Evolutionary conservation across 2,888 invertebrate genomes (phyloP).

Genomic region (Halictus ligatus): DNA sequence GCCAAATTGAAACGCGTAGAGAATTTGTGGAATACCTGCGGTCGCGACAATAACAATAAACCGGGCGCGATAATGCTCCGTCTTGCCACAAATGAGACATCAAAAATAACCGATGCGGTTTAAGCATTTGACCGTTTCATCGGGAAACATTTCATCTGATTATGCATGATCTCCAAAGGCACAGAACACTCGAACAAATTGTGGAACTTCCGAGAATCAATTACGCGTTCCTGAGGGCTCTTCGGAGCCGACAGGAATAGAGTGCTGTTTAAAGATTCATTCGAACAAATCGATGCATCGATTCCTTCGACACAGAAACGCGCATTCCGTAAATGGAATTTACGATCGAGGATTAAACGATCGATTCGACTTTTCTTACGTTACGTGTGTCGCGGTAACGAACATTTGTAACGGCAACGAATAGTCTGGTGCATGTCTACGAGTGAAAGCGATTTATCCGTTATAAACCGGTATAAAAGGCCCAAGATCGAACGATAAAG

Average conservation of each 20-base stretch:
- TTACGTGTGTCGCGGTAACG: not conserved
- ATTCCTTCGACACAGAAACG: not conserved
- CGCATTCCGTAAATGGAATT: not conserved
- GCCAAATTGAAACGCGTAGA: not conserved
- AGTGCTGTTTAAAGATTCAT: not conserved
- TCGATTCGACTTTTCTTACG: constrained; percentile 1
- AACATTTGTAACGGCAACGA: not conserved
- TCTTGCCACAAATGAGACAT: no score
- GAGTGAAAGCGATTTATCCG: constrained; percentile 46
- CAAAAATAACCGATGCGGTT: no score
- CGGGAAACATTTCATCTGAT: not conserved
- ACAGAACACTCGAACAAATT: not conserved
- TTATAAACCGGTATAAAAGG: constrained; percentile 35
- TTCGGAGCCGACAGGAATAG: not conserved
- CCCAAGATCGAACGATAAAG: constrained; percentile 20
- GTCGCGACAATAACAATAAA: no score
- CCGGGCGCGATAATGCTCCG: no score
- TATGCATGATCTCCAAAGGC: not conserved
- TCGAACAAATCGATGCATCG: not conserved
- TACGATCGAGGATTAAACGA: not conserved
- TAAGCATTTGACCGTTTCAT: not conserved
- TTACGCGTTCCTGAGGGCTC: not conserved
- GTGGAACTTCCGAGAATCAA: not conserved
- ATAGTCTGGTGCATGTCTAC: constrained; percentile 15
- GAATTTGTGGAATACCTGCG: not conserved